phyloP scores from a whole-genome alignment of 1,140 invertebrate species.

The Bombus sylvicola region DNA sequence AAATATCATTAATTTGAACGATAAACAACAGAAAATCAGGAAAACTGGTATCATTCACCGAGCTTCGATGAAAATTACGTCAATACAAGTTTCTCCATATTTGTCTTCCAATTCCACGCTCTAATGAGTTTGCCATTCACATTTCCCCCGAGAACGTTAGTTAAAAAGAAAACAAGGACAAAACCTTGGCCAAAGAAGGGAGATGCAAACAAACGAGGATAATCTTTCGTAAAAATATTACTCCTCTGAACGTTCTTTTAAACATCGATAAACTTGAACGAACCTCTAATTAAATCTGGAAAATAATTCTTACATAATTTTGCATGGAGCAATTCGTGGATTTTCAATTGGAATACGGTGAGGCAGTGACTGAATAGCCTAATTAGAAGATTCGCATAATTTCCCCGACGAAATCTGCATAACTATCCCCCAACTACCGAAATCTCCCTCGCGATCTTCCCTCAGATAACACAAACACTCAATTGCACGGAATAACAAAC shows the following conservation, averaged over 20 bases:
- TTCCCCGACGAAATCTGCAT: background rate
- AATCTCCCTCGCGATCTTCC: background rate
- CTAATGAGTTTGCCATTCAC: background rate
- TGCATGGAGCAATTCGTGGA: background rate
- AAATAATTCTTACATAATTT: background rate
- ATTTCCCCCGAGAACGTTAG: background rate
- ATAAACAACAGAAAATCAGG: background rate
- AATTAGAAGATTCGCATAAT: background rate
- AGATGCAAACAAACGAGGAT: background rate
- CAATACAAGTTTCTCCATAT: background rate
- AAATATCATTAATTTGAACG: background rate
- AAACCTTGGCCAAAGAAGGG: background rate
- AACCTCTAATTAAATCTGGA: background rate
- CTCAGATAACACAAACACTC: background rate
- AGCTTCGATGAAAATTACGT: conserved; percentile 6
- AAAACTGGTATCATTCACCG: background rate
- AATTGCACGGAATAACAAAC: conserved; percentile 21
- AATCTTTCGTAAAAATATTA: background rate
- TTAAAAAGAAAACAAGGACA: background rate
- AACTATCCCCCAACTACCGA: background rate
- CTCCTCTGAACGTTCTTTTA: no score
- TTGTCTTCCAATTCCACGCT: background rate
- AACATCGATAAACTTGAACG: background rate
- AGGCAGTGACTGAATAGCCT: no score
- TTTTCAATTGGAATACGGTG: background rate